These are phyloP conservation scores for Alectoris magna DNA, from an alignment of 2,797 vertebrate species.

Conservation along the genomic window DNA sequence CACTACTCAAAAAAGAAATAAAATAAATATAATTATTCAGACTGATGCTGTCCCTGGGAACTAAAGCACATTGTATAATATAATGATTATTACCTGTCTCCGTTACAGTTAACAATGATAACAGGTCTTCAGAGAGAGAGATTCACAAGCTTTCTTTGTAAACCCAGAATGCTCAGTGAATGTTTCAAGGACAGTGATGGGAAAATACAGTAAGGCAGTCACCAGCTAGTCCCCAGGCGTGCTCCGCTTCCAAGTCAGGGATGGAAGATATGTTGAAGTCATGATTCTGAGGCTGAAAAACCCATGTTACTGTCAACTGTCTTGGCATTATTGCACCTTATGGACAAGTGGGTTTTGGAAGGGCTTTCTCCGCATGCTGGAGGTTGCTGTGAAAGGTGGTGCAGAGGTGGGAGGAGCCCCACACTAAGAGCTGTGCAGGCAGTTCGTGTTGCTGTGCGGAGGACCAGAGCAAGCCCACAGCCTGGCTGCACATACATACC, in stretches of 20 bases:
- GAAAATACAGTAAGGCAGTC: not conserved
- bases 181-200: not conserved
- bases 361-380: accelerated
- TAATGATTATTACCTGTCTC: not conserved
- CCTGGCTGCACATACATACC: not conserved
- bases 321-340: not conserved
- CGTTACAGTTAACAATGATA: not conserved
- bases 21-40: not conserved
- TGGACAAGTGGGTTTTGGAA: not conserved
- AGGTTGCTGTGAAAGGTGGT: not conserved
- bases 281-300: not conserved
- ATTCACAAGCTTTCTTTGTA: not conserved
- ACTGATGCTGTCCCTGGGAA: not conserved
- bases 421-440: not conserved
- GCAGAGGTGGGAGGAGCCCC: not conserved
- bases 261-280: not conserved
- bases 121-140: not conserved
- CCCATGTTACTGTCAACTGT: accelerated
- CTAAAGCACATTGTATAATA: not conserved
- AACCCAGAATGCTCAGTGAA: not conserved
- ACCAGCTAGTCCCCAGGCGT: not conserved
- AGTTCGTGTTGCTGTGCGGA: accelerated
- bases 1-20: not conserved
- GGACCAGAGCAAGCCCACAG: not conserved
- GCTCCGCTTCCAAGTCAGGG: not conserved